Conservation (phyloP, 2,888 invertebrate genomes). For the Hypena proboscidalis region DNA sequence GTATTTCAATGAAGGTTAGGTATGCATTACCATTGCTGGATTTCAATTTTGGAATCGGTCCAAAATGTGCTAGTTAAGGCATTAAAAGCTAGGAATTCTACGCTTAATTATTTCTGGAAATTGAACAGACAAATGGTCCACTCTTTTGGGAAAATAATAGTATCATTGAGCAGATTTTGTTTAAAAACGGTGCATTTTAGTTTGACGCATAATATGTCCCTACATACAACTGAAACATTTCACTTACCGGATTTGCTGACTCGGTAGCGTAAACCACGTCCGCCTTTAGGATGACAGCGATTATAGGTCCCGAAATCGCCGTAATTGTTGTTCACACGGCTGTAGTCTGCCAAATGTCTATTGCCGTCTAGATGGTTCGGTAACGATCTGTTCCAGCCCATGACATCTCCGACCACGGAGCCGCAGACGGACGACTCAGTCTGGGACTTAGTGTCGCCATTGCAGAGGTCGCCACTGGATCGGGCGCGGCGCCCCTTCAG, state of each 20-base stretch:
- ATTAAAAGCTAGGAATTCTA: slow-evolving; percentile 27
- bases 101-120: slow-evolving; percentile 1
- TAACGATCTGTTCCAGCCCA: slow-evolving; percentile 86
- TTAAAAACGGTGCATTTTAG: too few species aligned
- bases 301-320: slow-evolving; percentile 78
- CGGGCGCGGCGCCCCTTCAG: slow-evolving; percentile 89
- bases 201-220: background rate
- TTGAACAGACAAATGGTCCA: slow-evolving; percentile 2
- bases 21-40: slow-evolving; percentile 19
- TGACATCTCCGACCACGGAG: slow-evolving; percentile 79
- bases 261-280: slow-evolving; percentile 76
- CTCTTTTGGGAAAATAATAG: too few species aligned
- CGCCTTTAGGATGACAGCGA: slow-evolving; percentile 75
- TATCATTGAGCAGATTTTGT: too few species aligned
- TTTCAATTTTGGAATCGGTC: slow-evolving; percentile 34
- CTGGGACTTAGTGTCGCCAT: slow-evolving; percentile 83
- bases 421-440: slow-evolving; percentile 82
- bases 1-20: slow-evolving; percentile 22
- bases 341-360: slow-evolving; percentile 83
- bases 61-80: slow-evolving; percentile 31
- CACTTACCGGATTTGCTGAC: slow-evolving; percentile 79
- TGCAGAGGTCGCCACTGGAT: slow-evolving; percentile 91
- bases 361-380: slow-evolving; percentile 89
- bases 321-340: slow-evolving; percentile 85
- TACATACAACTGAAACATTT: slow-evolving; percentile 8